Conservation (phyloP, 2,888 invertebrate genomes). For the Pollenia amentaria region DNA sequence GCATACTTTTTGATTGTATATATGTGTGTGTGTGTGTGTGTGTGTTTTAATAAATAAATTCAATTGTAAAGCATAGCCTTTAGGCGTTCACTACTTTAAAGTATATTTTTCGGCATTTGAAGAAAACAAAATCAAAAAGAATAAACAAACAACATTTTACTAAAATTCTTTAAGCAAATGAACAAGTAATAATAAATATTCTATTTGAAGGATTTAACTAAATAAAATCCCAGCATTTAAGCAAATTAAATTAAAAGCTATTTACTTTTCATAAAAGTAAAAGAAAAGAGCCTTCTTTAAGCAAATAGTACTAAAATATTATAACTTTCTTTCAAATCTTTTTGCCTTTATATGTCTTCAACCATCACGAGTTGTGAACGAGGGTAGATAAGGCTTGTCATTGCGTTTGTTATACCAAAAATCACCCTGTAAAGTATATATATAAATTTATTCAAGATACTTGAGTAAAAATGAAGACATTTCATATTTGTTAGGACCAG, state of each 20-base stretch:
- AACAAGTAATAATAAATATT: background rate
- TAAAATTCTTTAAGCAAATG: background rate
- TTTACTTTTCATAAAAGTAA: background rate
- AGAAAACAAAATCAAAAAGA: background rate
- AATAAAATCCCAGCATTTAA: conserved; percentile 3
- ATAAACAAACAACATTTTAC: background rate
- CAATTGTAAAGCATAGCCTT: conserved; percentile 3
- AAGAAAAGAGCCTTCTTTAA: background rate
- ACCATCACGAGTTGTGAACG: no score
- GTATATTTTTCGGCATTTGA: background rate
- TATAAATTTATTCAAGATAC: no score
- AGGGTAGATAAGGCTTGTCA: no score
- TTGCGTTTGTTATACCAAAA: no score
- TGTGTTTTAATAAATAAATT: background rate
- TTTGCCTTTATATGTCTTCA: no score
- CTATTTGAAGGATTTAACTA: background rate
- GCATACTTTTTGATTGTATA: background rate
- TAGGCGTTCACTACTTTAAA: background rate
- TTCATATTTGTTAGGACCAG: no score
- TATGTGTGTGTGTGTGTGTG: background rate
- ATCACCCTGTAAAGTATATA: no score
- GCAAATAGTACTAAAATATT: no score
- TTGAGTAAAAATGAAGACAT: no score
- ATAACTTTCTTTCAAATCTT: no score
- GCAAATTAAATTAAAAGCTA: conserved; percentile 20